Base-by-base conservation (phyloP, 2,888 invertebrate species). In the Pherbina coryleti region DNA sequence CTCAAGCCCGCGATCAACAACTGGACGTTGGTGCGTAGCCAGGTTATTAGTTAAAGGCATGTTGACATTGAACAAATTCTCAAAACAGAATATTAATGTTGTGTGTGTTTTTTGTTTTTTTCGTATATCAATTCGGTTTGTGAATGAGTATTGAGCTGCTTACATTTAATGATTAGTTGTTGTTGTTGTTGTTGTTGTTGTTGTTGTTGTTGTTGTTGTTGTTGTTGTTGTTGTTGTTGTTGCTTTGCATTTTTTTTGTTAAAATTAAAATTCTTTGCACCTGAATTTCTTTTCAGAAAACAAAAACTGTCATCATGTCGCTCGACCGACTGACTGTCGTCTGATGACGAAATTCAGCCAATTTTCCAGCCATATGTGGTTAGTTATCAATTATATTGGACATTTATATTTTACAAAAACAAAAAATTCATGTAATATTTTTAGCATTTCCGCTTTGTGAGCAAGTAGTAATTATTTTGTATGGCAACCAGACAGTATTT, bases 181-280 rank as follows among this genome's bases (percentile, higher is more conserved):
- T 1, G 17, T n/a, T 60, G 14, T 60, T 60, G 25, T 28, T n/a
- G 57, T 25, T 60, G 4, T 11, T 4, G 17, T n/a, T 60, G 14
- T 60, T 60, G 25, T 28, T n/a, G 57, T 25, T 60, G 4, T 11
- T 4, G 17, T n/a, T n/a, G n/a, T n/a, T n/a, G n/a, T n/a, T n/a
- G n/a, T n/a, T 55, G 2, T 55, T 1, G 17, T n/a, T 60, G 14
- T 60, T 60, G 25, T 28, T n/a, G 57, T 25, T 60, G 4, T 11
- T 4, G 17, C 25, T 3, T 69, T 69, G 69, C 28, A 17, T 28
- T 44, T 25, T 19, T 34, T 17, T 49, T 49, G 17, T 28, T 51
- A 9, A 19, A 51, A 69, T 69, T 69, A 69, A 69, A 69, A 69
- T 69, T 69, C 69, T 51, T 69, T n/a, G 22, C 67, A 67, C 37